phyloP scores from a whole-genome alignment of 2,888 invertebrate species.

The Drosophila infuscata region DNA sequence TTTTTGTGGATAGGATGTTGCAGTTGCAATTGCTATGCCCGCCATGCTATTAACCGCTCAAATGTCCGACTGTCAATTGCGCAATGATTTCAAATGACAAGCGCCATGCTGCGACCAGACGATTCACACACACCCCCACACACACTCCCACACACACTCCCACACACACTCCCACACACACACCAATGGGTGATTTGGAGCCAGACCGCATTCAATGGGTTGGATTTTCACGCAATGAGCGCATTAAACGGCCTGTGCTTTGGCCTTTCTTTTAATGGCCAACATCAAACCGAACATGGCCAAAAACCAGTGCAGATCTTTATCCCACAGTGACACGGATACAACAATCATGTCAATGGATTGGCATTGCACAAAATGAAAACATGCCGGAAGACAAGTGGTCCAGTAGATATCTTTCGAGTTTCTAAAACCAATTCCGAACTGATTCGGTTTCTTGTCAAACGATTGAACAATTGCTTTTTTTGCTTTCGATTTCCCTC shows the following conservation, averaged over 20 bases:
- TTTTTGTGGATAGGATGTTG: slow-evolving; percentile 21
- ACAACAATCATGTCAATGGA: slow-evolving; percentile 3
- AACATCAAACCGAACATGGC: slow-evolving; percentile 21
- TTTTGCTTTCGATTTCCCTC: not conserved
- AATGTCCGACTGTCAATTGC: slow-evolving; percentile 72
- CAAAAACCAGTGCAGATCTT: slow-evolving; percentile 32
- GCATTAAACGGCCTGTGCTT: slow-evolving; percentile 56
- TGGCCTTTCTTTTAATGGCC: slow-evolving; percentile 43
- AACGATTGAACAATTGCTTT: not conserved
- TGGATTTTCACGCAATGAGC: slow-evolving; percentile 67
- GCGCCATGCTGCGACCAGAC: slow-evolving; percentile 21
- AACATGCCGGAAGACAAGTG: not conserved
- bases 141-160: too few relatives aligned
- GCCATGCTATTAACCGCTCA: slow-evolving; percentile 56
- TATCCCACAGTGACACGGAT: slow-evolving; percentile 8
- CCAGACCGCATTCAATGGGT: slow-evolving; percentile 54
- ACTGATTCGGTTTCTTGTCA: not conserved
- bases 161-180: slow-evolving; percentile 11
- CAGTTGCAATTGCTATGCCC: slow-evolving; percentile 37
- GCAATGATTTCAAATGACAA: slow-evolving; percentile 70
- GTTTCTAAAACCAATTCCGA: not conserved
- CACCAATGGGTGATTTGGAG: slow-evolving; percentile 12
- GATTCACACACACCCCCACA: not conserved
- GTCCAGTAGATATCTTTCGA: not conserved
- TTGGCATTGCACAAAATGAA: not conserved